A percentile compares a stretch with the other conserved stretches of the same genome.
Evolutionary conservation across 2,113 vertebrate species (phyloP).

Genomic region (Euleptes europaea): DNA sequence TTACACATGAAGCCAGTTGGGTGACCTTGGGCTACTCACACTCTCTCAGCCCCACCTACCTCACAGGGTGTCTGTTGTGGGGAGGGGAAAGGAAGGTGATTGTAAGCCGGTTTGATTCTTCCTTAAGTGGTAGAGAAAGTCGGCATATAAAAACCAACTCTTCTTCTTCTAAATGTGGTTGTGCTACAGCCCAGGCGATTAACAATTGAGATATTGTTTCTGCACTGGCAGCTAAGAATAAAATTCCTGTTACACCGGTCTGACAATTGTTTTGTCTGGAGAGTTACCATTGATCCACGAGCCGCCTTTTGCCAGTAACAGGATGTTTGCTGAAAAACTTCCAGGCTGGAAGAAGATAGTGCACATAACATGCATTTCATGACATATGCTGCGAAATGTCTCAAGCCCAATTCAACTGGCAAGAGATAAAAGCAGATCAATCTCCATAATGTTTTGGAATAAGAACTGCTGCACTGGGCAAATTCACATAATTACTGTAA

Average conservation of each 20-base stretch:
- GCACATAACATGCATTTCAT: not conserved
- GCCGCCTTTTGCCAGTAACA: constrained; percentile 29
- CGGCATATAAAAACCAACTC: too few relatives aligned
- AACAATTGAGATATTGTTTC: constrained; percentile 30
- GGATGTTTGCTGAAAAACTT: constrained; percentile 30
- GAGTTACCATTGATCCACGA: constrained; percentile 21
- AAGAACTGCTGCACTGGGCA: not conserved
- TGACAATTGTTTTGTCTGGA: constrained; percentile 18
- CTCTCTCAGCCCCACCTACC: too few relatives aligned
- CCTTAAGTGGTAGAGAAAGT: too few relatives aligned
- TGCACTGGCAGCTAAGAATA: constrained; percentile 24
- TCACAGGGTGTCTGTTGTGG: too few relatives aligned
- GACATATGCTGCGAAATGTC: constrained; percentile 26
- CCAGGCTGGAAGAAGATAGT: constrained; percentile 29
- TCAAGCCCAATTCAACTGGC: constrained; percentile 36
- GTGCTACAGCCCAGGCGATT: not conserved
- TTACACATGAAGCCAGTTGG: too few relatives aligned
- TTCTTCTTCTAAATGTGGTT: not conserved
- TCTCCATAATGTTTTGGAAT: constrained; percentile 39
- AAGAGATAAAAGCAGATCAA: constrained; percentile 22
- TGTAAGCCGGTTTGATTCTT: too few relatives aligned
- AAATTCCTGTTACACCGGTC: constrained; percentile 18
- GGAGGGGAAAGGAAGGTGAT: too few relatives aligned
- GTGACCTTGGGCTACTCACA: too few relatives aligned
- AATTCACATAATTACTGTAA: not conserved